These are phyloP conservation scores for Chanos chanos DNA, from an alignment of 2,797 vertebrate genomes.

Conservation along the genomic window DNA sequence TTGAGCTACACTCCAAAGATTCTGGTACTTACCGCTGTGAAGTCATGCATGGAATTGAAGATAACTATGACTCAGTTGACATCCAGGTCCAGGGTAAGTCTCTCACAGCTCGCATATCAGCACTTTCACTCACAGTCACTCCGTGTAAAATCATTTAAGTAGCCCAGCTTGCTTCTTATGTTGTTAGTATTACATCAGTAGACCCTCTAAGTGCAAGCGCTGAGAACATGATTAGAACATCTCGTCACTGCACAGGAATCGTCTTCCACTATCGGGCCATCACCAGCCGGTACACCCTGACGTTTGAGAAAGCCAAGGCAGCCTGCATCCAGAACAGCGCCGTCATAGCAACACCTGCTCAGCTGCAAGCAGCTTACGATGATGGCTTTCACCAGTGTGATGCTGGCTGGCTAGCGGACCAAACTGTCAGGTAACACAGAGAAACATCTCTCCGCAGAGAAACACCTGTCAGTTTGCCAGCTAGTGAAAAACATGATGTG, in stretches of 20 bases:
- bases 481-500: background rate
- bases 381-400: constrained; percentile 97
- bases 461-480: background rate
- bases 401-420: constrained; percentile 96
- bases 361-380: constrained; percentile 93
- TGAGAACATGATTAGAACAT: background rate
- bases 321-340: constrained; percentile 92
- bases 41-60: constrained; percentile 87
- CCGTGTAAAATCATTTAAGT: background rate
- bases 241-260: constrained; percentile 69
- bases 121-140: background rate
- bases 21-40: constrained; percentile 91
- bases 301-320: constrained; percentile 87
- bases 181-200: background rate
- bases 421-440: constrained; percentile 85
- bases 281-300: constrained; percentile 90
- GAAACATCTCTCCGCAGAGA: background rate
- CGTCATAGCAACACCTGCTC: constrained; percentile 86
- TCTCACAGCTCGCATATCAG: too few relatives aligned
- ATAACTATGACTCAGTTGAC: constrained; percentile 83
- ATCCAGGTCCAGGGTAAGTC: constrained; percentile 86
- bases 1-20: constrained; percentile 82
- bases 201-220: background rate
- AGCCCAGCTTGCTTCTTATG: background rate
- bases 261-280: constrained; percentile 98